Evolutionary conservation across 1,140 invertebrate species (phyloP).

Genomic region (Goniozus legneri): DNA sequence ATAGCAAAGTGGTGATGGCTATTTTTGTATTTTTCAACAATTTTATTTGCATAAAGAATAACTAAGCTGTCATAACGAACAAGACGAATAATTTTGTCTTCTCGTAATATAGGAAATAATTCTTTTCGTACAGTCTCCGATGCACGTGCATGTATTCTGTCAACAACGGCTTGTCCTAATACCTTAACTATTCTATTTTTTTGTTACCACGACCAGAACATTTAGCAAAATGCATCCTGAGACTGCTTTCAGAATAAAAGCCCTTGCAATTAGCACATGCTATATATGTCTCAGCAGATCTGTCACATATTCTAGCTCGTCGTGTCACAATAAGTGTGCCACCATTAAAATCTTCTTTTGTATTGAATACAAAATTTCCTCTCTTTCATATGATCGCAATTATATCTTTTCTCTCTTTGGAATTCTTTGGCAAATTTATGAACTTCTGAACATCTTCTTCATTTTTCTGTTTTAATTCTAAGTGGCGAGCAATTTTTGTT

Average conservation of each 20-base stretch:
- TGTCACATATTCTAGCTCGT: conserved; percentile 9
- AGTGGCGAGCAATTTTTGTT: conserved; percentile 17
- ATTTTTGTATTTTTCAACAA: conserved; percentile 15
- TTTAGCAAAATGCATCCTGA: conserved; percentile 7
- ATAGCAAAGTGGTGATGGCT: conserved; percentile 12
- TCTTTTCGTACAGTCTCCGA: neutral
- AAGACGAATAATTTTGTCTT: conserved; percentile 9
- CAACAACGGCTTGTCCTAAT: too few relatives aligned
- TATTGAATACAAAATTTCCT: conserved; percentile 19
- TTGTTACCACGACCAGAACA: conserved; percentile 6
- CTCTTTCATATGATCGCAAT: conserved; percentile 15
- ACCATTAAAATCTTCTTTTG: conserved; percentile 4
- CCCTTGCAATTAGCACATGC: conserved; percentile 14
- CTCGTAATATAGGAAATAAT: conserved; percentile 12
- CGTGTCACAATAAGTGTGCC: conserved; percentile 19
- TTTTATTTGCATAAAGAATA: conserved; percentile 17
- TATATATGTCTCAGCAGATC: conserved; percentile 9
- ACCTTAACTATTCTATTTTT: conserved; percentile 7
- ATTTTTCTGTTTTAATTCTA: conserved; percentile 13
- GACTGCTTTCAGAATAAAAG: conserved; percentile 12
- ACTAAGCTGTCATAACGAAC: conserved; percentile 11
- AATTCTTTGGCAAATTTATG: neutral
- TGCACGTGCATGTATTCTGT: neutral
- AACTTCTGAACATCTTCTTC: conserved; percentile 18
- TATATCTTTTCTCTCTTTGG: conserved; percentile 5